These are phyloP conservation scores for Callosobruchus maculatus DNA, from an alignment of 2,888 invertebrate species.

Conservation along the genomic window DNA sequence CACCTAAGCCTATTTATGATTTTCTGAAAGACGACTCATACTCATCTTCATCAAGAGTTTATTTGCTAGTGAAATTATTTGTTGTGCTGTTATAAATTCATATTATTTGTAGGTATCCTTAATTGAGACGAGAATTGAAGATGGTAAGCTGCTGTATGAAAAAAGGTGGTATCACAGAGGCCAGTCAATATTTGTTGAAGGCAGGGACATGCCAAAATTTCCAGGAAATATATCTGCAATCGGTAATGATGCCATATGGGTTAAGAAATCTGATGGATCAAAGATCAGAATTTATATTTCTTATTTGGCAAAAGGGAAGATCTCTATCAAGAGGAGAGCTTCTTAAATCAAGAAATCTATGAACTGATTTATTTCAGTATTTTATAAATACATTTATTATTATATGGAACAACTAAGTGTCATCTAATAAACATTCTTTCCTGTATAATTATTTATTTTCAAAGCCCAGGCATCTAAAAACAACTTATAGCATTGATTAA, in stretches of 20 bases:
- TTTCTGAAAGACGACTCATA: too few species aligned
- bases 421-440: too few species aligned
- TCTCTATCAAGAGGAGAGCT: conserved; percentile 81
- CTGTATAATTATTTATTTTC: too few species aligned
- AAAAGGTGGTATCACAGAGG: conserved; percentile 94
- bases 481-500: too few species aligned
- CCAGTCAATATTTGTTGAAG: conserved; percentile 72
- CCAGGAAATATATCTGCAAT: conserved; percentile 89
- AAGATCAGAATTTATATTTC: conserved; percentile 81
- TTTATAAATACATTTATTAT: background rate
- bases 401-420: too few species aligned
- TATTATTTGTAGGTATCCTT: conserved; percentile 41
- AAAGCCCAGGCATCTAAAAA: too few species aligned
- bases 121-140: conserved; percentile 86
- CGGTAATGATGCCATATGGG: conserved; percentile 89
- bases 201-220: conserved; percentile 79
- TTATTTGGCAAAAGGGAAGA: conserved; percentile 83
- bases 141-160: conserved; percentile 90
- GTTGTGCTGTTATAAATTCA: too few species aligned
- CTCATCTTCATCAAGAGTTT: too few species aligned
- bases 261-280: conserved; percentile 78
- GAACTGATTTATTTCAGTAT: background rate
- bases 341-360: conserved; percentile 50
- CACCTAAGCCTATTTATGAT: too few species aligned
- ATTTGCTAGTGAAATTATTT: too few species aligned